phyloP scores from a whole-genome alignment of 2,113 vertebrate species.

The Silurus asotus region DNA sequence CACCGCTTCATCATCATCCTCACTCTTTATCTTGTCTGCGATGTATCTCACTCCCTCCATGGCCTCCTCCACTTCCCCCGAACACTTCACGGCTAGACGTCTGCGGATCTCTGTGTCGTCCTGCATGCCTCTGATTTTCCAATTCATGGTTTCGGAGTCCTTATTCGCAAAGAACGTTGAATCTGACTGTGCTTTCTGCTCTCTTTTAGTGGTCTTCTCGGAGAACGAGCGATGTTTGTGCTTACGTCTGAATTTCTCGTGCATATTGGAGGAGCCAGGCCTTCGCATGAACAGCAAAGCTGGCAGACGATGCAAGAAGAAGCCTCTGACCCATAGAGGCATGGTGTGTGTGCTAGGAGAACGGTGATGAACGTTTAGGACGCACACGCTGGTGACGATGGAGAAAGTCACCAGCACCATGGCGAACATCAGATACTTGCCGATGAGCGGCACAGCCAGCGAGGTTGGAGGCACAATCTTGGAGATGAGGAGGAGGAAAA shows the following conservation, averaged over 20 bases:
- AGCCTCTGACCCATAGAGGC: conserved; percentile 75
- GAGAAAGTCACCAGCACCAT: conserved; percentile 83
- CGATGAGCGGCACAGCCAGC: conserved; percentile 78
- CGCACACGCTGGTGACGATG: conserved; percentile 80
- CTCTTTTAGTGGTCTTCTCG: conserved; percentile 49
- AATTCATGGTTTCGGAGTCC: conserved; percentile 70
- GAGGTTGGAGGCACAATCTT: conserved; percentile 81
- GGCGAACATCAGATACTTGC: conserved; percentile 80
- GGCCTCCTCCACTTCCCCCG: conserved; percentile 72
- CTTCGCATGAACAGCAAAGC: conserved; percentile 75
- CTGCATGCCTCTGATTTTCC: conserved; percentile 65
- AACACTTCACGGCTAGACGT: conserved; percentile 68
- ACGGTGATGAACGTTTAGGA: conserved; percentile 79
- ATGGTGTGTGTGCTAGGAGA: conserved; percentile 81
- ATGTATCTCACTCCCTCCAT: conserved; percentile 77
- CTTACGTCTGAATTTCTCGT: conserved; percentile 68
- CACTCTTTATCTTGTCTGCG: conserved; percentile 77
- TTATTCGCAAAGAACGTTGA: conserved; percentile 71
- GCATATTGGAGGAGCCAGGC: conserved; percentile 71
- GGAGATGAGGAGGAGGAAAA: conserved; percentile 81
- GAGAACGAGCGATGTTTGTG: conserved; percentile 66
- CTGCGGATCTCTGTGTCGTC: conserved; percentile 72
- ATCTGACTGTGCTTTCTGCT: conserved; percentile 49
- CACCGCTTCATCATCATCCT: conserved; percentile 79
- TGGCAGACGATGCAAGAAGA: conserved; percentile 73